Base-by-base conservation (phyloP, 2,113 vertebrate genomes). In the Nestor notabilis region DNA sequence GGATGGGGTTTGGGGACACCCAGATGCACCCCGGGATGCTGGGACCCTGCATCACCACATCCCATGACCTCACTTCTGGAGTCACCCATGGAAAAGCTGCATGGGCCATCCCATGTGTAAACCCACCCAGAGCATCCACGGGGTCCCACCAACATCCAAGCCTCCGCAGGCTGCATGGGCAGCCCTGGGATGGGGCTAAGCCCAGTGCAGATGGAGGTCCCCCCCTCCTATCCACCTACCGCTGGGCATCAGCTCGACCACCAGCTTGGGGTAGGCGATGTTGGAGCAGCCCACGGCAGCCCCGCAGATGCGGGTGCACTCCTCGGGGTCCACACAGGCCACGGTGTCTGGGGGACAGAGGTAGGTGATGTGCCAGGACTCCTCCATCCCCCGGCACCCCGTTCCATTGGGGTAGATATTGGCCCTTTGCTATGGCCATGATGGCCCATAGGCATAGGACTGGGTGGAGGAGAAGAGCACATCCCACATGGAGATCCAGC, bases 231-330 rank as follows among this genome's bases (percentile, higher is more conserved):
- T 71, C 8, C 76, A 82, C 99, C 99, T 97, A 99, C 99, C 99
- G 0, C 97, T 97, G 43, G 99, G 99, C 99, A 99, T 99, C 69
- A 99, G 98, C 68, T 99, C 99, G 17, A 99, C 98, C 95, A 99
- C 99, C 95, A 99, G 97, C 94, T 99, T 99, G 84, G 99, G 99
- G 89, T 98, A 99, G 69, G 99, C 98, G 1, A 99, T 98, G 98
- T 98, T 99, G 97, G 99, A 99, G 95, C 99, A 99, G 87, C 99
- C 99, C 44, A 99, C 98, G 29, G 99, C 95, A 0, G 98, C 95
- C 29, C 98, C 98, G 1, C 99, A 99, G 91, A 98, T 99, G 11
- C 96, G 97, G 28, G 98, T 33, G 82, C 99, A 99, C 96, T 99
- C 99, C 4, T 99, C 97, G 0, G 99, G 99, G 74, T 99, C 99